A percentile compares a stretch with the other conserved stretches of the same genome.
Evolutionary conservation across 2,888 invertebrate genomes (phyloP).

Genomic region (Luffia ferchaultella): DNA sequence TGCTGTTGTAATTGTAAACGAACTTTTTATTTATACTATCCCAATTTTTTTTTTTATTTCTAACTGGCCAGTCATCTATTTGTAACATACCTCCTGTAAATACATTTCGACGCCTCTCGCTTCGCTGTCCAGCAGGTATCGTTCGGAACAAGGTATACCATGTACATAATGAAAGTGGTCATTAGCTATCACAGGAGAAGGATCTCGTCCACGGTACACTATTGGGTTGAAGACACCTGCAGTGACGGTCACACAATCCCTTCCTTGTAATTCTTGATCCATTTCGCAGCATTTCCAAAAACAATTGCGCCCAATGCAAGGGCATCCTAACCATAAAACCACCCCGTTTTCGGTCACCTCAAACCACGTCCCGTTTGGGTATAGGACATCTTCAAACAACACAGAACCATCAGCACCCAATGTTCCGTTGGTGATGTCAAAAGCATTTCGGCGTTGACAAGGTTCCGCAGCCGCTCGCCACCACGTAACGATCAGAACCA

Average conservation of each 20-base stretch:
- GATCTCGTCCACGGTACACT: constrained; percentile 31
- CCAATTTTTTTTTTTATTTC: too few relatives aligned
- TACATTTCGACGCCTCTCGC: constrained; percentile 27
- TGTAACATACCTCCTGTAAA: constrained; percentile 36
- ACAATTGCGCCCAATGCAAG: constrained; percentile 40
- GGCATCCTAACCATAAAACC: constrained; percentile 32
- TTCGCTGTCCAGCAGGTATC: constrained; percentile 35
- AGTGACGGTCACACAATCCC: constrained; percentile 26
- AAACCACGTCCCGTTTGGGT: constrained; percentile 32
- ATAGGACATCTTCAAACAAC: constrained; percentile 34
- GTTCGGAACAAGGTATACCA: constrained; percentile 26
- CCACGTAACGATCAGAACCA: background rate
- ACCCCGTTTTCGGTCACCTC: constrained; percentile 26
- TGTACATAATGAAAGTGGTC: constrained; percentile 42
- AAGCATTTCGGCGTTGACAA: constrained; percentile 26
- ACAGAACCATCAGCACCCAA: constrained; percentile 33
- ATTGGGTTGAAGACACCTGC: constrained; percentile 40
- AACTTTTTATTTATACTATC: too few relatives aligned
- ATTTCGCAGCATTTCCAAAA: constrained; percentile 42
- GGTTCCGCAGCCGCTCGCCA: background rate
- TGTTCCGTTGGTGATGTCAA: constrained; percentile 38
- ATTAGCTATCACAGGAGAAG: constrained; percentile 23
- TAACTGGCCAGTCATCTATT: too few relatives aligned
- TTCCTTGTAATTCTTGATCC: constrained; percentile 25
- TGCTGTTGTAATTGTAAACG: too few relatives aligned